Conservation (phyloP, 2,888 invertebrate genomes). For the Oligia latruncula region DNA sequence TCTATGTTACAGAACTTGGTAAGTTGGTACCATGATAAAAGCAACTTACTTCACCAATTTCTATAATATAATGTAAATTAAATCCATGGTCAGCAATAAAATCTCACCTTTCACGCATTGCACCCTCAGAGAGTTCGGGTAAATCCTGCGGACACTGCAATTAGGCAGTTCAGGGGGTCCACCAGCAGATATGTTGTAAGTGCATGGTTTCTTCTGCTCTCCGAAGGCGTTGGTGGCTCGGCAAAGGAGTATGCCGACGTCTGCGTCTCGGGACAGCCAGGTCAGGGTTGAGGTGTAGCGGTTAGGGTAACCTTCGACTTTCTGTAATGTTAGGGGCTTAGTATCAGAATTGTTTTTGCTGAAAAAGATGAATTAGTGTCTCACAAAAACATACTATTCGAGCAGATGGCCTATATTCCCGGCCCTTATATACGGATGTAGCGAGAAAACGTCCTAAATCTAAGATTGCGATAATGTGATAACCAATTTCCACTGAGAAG, state of each 20-base stretch:
- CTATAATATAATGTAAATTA: neutral
- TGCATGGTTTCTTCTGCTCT: conserved; percentile 80
- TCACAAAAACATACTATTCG: neutral
- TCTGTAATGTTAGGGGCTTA: conserved; percentile 66
- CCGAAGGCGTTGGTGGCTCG: conserved; percentile 81
- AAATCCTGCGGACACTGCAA: conserved; percentile 72
- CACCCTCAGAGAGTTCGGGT: conserved; percentile 70
- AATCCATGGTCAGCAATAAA: neutral
- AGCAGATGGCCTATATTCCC: neutral
- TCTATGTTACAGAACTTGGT: too few relatives aligned
- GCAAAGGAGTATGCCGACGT: conserved; percentile 79
- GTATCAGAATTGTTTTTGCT: neutral
- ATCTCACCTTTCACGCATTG: conserved; percentile 81
- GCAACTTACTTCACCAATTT: neutral
- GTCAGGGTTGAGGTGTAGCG: conserved; percentile 79
- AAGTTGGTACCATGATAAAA: neutral
- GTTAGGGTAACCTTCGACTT: conserved; percentile 73
- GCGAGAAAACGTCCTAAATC: neutral
- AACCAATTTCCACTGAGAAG: neutral
- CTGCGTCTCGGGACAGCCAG: conserved; percentile 77
- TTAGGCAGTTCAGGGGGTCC: conserved; percentile 77
- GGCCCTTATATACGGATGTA: neutral
- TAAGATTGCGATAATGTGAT: too few relatives aligned
- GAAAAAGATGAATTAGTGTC: neutral
- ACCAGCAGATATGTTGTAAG: conserved; percentile 73